These are phyloP conservation scores for Oreochromis niloticus DNA, from an alignment of 2,113 vertebrate species.

Conservation along the genomic window DNA sequence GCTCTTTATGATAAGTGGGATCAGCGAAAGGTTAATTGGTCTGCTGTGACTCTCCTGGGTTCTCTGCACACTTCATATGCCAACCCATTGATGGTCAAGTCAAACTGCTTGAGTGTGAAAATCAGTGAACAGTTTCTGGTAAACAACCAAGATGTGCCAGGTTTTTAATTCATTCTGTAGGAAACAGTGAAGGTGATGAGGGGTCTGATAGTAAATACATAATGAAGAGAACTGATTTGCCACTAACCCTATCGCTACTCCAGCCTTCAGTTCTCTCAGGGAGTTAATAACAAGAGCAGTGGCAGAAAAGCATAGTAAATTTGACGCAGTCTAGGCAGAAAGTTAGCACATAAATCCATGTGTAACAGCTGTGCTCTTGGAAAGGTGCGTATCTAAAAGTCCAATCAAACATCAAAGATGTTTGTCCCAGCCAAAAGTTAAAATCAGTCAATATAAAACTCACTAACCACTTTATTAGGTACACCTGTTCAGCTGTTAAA, in stretches of 20 bases:
- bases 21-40: constrained; percentile 64
- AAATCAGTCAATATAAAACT: neutral
- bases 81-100: neutral
- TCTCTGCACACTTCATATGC: constrained; percentile 29
- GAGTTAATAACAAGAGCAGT: neutral
- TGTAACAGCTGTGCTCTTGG: neutral
- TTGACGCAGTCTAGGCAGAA: neutral
- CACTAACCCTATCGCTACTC: neutral
- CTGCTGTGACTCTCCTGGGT: constrained; percentile 28
- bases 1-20: constrained; percentile 52
- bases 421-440: neutral
- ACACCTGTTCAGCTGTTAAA: neutral
- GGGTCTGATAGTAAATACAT: neutral
- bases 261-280: neutral
- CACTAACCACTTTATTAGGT: neutral
- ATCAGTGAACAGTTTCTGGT: neutral
- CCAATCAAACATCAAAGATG: neutral
- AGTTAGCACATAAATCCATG: neutral
- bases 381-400: neutral
- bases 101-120: neutral
- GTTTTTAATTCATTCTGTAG: neutral
- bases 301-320: neutral
- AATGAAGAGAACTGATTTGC: neutral
- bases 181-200: neutral
- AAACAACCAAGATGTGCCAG: neutral